Evolutionary conservation across 1,140 invertebrate species (phyloP).

Genomic region (Berghia stephanieae): DNA sequence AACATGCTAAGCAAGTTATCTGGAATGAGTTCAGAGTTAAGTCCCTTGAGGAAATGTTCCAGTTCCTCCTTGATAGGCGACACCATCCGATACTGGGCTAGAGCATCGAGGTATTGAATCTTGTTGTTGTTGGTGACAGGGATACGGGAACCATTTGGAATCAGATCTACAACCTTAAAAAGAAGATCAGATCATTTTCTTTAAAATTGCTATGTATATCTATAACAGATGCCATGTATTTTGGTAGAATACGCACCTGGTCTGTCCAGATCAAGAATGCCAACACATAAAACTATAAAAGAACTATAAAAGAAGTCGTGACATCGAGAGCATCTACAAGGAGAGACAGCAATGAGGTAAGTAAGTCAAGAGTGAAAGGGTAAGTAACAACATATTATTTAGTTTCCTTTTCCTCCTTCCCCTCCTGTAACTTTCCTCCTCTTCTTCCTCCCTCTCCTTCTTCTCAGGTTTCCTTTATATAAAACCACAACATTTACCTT

Average conservation of each 20-base stretch:
- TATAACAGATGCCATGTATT: not conserved
- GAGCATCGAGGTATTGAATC: constrained; percentile 84
- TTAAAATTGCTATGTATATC: not conserved
- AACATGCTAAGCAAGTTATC: constrained; percentile 93
- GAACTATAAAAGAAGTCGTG: no score
- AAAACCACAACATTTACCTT: constrained; percentile 68
- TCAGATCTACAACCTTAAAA: constrained; percentile 75
- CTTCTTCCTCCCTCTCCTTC: not conserved
- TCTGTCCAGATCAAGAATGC: no score
- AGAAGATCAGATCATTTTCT: constrained; percentile 1
- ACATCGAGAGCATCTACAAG: no score
- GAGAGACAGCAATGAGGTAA: no score
- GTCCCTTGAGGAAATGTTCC: constrained; percentile 86
- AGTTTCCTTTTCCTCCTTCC: no score
- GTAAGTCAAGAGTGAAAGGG: no score
- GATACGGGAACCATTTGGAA: constrained; percentile 77
- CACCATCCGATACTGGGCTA: constrained; percentile 88
- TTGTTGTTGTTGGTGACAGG: constrained; percentile 82
- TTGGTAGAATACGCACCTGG: no score
- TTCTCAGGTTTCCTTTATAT: not conserved
- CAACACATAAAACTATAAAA: no score
- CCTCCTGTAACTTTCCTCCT: not conserved
- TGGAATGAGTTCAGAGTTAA: constrained; percentile 86
- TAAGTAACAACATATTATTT: no score
- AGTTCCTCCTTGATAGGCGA: constrained; percentile 84